phyloP scores from a whole-genome alignment of 2,113 vertebrate species.

The Porphyrio hochstetteri region DNA sequence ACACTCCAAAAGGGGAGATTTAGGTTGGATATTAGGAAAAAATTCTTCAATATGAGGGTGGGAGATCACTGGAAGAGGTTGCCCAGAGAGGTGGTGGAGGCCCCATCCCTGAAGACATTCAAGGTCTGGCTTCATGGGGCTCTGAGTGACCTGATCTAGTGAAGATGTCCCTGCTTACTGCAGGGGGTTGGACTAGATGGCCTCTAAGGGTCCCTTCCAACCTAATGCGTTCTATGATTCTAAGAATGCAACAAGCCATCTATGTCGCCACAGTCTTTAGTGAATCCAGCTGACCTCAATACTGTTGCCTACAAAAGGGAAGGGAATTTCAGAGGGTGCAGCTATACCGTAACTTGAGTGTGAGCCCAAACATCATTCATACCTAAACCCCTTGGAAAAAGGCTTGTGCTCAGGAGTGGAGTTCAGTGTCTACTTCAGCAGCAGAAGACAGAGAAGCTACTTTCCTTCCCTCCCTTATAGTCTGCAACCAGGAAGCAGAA shows the following conservation, averaged over 20 bases:
- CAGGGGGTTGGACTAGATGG: no score
- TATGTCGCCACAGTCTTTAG: neutral
- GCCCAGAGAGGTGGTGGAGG: no score
- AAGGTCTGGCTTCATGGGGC: no score
- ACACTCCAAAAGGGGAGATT: no score
- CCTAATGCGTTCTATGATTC: no score
- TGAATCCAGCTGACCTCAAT: neutral
- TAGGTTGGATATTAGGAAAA: no score
- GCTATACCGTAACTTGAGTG: neutral
- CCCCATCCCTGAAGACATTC: no score
- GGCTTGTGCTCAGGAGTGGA: neutral
- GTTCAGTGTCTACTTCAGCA: neutral
- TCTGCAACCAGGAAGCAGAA: neutral
- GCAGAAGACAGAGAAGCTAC: neutral
- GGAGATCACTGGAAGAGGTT: no score
- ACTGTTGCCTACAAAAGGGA: neutral
- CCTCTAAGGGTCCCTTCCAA: no score
- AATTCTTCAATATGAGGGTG: no score
- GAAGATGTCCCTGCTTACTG: no score
- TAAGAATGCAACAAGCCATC: neutral
- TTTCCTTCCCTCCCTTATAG: neutral
- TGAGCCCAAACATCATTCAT: neutral
- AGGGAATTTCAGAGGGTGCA: neutral
- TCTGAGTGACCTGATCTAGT: no score
- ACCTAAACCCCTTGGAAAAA: neutral